phyloP scores from a whole-genome alignment of 2,797 vertebrate species.

The Argentina silus region DNA sequence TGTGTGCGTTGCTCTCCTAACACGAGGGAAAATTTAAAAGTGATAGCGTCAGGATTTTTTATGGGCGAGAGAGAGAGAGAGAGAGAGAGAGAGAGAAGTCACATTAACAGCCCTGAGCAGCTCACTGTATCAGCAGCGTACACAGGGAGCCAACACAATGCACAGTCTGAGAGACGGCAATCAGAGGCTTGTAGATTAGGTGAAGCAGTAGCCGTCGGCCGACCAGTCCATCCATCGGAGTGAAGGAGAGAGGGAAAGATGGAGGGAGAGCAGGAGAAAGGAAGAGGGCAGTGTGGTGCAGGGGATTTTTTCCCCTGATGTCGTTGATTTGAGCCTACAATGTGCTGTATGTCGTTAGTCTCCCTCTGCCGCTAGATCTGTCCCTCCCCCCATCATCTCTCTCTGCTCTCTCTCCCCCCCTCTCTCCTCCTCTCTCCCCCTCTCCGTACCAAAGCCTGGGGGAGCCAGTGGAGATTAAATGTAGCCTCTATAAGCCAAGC shows the following conservation, averaged over 20 bases:
- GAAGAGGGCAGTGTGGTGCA: constrained; percentile 89
- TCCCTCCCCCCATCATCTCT: constrained; percentile 76
- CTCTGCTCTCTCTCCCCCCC: constrained; percentile 61
- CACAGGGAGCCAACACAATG: constrained; percentile 47
- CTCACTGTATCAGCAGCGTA: constrained; percentile 27
- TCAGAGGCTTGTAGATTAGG: constrained; percentile 67
- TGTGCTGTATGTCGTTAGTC: constrained; percentile 84
- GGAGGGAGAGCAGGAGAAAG: constrained; percentile 55
- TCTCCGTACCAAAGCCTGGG: constrained; percentile 85
- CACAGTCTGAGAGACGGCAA: constrained; percentile 48
- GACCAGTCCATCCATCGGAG: too few relatives aligned
- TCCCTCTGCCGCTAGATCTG: constrained; percentile 73
- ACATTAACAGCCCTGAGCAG: neutral
- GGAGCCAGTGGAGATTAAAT: constrained; percentile 95
- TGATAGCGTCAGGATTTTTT: constrained; percentile 33
- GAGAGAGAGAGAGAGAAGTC: neutral
- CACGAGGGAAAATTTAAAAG: constrained; percentile 35
- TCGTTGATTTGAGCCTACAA: constrained; percentile 88
- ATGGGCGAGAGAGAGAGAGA: neutral
- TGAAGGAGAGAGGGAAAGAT: constrained; percentile 15
- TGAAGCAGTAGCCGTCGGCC: too few relatives aligned
- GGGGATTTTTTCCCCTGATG: constrained; percentile 77
- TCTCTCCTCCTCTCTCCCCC: constrained; percentile 60
- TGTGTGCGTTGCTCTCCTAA: neutral
- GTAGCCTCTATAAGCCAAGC: constrained; percentile 93